phyloP scores from a whole-genome alignment of 2,888 invertebrate species.

The Lithophane socia region DNA sequence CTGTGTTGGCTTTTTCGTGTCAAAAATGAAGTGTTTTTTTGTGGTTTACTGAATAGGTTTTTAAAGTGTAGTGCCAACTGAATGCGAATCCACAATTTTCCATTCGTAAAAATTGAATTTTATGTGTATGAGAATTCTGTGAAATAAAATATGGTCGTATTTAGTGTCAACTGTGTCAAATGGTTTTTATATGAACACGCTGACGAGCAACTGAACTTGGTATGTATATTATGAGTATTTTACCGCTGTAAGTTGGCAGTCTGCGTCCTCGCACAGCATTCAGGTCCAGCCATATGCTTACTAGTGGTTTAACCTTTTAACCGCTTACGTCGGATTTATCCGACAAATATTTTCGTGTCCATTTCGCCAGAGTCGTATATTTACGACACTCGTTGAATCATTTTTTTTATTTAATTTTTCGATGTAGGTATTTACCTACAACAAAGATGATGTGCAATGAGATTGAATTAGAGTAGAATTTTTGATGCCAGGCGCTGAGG shows the following conservation, averaged over 20 bases:
- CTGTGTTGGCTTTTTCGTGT: constrained; percentile 56
- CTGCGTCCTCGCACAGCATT: background rate
- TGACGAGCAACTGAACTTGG: background rate
- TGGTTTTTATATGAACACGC: constrained; percentile 14
- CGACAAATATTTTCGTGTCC: no score
- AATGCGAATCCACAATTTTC: constrained; percentile 36
- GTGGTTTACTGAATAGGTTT: constrained; percentile 22
- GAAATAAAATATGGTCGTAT: constrained; percentile 6
- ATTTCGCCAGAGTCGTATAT: no score
- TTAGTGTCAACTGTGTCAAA: constrained; percentile 4
- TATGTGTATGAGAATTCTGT: constrained; percentile 5
- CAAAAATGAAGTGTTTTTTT: constrained; percentile 52
- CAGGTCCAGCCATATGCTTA: no score
- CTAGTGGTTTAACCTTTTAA: background rate
- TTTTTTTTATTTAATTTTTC: no score
- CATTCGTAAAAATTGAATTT: constrained; percentile 20
- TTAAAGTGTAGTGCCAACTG: constrained; percentile 32
- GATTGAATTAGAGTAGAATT: no score
- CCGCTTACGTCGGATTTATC: no score
- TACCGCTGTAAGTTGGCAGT: background rate
- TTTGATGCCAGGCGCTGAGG: no score
- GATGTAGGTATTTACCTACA: no score
- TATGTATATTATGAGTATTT: background rate
- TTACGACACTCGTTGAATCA: no score
- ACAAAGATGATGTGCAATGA: no score